phyloP scores from a whole-genome alignment of 2,888 invertebrate genomes.

The Leptinotarsa haldemani region DNA sequence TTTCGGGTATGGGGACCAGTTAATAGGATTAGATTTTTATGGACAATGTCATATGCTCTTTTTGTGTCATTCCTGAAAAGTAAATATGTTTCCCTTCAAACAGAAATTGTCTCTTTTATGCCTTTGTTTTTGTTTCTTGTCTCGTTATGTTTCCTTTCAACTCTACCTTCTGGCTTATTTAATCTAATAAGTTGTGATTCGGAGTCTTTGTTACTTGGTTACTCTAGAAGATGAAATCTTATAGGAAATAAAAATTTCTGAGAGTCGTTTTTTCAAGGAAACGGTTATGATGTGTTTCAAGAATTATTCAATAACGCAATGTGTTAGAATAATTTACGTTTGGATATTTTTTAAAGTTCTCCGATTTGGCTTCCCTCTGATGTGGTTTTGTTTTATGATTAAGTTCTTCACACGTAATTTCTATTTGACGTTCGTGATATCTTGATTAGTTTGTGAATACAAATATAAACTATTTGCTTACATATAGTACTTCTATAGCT shows the following conservation, averaged over 20 bases:
- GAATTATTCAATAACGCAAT: not conserved
- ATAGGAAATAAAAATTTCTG: not conserved
- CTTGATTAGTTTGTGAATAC: too few species aligned
- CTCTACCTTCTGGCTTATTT: conserved; percentile 33
- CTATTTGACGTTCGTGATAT: too few species aligned
- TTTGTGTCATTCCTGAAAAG: conserved; percentile 57
- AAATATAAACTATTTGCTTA: not conserved
- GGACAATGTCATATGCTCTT: conserved; percentile 64
- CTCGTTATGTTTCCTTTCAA: conserved; percentile 34
- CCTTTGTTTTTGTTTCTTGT: conserved; percentile 37
- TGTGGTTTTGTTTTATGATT: too few species aligned
- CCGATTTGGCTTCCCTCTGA: not conserved
- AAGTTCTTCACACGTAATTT: not conserved
- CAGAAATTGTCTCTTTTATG: conserved; percentile 36
- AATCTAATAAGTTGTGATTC: conserved; percentile 33
- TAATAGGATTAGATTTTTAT: conserved; percentile 67
- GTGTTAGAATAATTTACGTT: conserved; percentile 6
- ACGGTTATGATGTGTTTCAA: not conserved
- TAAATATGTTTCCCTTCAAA: conserved; percentile 57
- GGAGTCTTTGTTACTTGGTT: conserved; percentile 20
- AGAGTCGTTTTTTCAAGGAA: not conserved
- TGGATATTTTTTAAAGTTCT: not conserved
- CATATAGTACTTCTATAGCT: not conserved
- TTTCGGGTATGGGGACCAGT: conserved; percentile 56
- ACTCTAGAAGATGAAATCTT: conserved; percentile 17